A percentile compares a stretch with the other conserved stretches of the same genome.
Evolutionary conservation across 2,888 invertebrate genomes (phyloP).

Genomic region (Netelia melanura): DNA sequence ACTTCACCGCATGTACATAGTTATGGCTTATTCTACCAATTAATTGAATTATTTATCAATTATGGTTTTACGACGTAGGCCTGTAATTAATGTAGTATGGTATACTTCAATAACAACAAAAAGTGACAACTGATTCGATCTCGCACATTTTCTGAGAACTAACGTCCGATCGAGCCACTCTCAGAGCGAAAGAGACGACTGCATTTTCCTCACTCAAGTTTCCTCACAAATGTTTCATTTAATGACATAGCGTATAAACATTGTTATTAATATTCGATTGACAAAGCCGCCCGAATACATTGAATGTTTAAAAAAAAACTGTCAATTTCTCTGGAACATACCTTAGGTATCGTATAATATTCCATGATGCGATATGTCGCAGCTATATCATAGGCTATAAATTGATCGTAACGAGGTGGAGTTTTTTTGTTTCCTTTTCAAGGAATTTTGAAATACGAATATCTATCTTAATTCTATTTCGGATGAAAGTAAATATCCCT

Average conservation of each 20-base stretch:
- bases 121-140: too few species aligned
- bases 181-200: too few species aligned
- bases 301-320: conserved; percentile 11
- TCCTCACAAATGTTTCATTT: neutral
- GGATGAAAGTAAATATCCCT: conserved; percentile 81
- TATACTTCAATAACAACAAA: too few species aligned
- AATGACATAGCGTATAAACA: neutral
- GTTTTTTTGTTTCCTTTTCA: neutral
- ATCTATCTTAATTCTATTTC: conserved; percentile 59
- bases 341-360: neutral
- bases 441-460: neutral
- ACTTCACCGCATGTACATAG: too few species aligned
- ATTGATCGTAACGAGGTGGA: neutral
- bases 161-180: too few species aligned
- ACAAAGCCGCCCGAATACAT: neutral
- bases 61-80: too few species aligned
- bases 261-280: neutral
- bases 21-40: too few species aligned
- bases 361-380: neutral
- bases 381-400: neutral
- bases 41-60: too few species aligned
- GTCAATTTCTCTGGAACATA: neutral
- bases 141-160: too few species aligned
- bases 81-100: too few species aligned
- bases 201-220: too few species aligned